These are phyloP conservation scores for Chrysopilus asiliformis DNA, from an alignment of 2,888 invertebrate species.

Conservation along the genomic window DNA sequence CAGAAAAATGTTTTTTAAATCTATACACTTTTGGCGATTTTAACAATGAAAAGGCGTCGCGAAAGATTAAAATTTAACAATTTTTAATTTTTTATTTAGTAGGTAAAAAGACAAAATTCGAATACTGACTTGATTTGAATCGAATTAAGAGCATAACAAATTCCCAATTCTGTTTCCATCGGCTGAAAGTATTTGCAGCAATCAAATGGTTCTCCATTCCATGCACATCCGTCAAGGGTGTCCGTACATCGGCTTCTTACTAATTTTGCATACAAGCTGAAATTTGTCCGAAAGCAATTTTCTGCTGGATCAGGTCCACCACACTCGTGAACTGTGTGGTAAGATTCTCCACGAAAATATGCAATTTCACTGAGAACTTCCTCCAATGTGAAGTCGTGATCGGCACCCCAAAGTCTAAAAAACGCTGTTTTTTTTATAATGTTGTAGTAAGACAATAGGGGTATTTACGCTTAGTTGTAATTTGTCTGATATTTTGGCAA, in stretches of 20 bases:
- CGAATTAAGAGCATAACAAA: slow-evolving; percentile 52
- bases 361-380: slow-evolving; percentile 55
- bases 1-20: no score
- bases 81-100: no score
- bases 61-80: no score
- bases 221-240: slow-evolving; percentile 43
- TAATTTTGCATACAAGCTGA: slow-evolving; percentile 43
- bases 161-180: slow-evolving; percentile 53
- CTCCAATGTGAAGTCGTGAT: slow-evolving; percentile 54
- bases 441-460: no score
- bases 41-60: no score
- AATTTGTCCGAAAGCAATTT: slow-evolving; percentile 46
- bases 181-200: slow-evolving; percentile 52
- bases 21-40: no score
- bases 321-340: slow-evolving; percentile 49
- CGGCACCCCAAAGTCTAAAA: slow-evolving; percentile 48
- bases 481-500: no score
- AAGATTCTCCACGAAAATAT: slow-evolving; percentile 53
- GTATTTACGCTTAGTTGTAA: no score
- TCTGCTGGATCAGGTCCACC: slow-evolving; percentile 38
- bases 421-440: neutral
- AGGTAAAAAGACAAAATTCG: no score
- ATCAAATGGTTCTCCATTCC: slow-evolving; percentile 46
- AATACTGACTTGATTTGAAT: slow-evolving; percentile 37
- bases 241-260: slow-evolving; percentile 47